Conservation (phyloP, 2,113 vertebrate species). For the Papio anubis region DNA sequence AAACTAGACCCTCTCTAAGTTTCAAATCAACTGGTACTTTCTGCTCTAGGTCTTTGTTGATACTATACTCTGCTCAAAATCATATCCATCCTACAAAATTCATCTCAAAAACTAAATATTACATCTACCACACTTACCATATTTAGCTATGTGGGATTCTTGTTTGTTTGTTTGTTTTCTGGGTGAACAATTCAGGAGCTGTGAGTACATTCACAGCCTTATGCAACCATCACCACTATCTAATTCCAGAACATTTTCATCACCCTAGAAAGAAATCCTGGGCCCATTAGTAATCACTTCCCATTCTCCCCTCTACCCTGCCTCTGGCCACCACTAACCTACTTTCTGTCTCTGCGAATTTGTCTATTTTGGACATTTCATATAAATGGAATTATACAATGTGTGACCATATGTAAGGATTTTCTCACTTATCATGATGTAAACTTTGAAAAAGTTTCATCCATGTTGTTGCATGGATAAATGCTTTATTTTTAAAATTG, state of each 20-base stretch:
- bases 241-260: background rate
- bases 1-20: background rate
- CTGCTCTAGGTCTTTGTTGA: background rate
- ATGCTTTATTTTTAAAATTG: background rate
- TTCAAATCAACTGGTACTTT: background rate
- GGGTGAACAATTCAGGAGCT: background rate
- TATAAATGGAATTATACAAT: background rate
- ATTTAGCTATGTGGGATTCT: background rate
- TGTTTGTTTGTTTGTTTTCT: background rate
- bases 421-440: background rate
- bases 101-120: background rate
- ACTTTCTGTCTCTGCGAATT: background rate
- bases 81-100: background rate
- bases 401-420: background rate
- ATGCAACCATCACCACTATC: background rate
- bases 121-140: fast-evolving
- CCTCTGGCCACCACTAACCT: background rate
- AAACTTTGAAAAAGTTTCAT: background rate
- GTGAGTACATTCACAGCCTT: background rate
- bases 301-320: background rate
- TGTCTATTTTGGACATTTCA: background rate
- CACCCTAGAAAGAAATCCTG: background rate
- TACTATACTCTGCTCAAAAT: background rate
- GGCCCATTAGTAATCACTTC: background rate
- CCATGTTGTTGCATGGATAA: background rate